Evolutionary conservation across 1,140 invertebrate genomes (phyloP), one percentile per base, ranked within the genome.

Genomic region (Nasonia longicornis): DNA sequence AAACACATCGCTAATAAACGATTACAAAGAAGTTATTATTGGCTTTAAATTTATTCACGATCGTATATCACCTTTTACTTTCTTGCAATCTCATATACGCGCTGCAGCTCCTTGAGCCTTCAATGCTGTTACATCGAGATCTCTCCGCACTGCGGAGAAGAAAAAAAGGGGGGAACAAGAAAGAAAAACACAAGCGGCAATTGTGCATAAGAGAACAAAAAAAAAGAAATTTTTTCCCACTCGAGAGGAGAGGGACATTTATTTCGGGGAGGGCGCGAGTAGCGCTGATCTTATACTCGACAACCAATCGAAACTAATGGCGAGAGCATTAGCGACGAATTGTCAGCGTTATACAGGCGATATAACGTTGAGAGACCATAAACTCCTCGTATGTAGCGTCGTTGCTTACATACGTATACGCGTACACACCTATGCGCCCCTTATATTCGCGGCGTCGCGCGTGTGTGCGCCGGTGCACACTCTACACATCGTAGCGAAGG

Each of bases 341-440:
- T 87, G 87, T 89, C 86, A 89, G 86, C 86, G 85, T 88, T 89
- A 89, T 89, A 88, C 86, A 87, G 86, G 87, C 87, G 86, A 89
- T 90, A 90, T 88, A 89, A 89, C 86, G 87, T 87, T 86, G 88
- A 89, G 87, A 89, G 89, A 87, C 86, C 85, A 89, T 89, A 90
- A 90, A 89, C 87, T 89, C 85, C 84, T 89, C 87, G 88, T 89
- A 88, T 85, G 88, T 85, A 87, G 84, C 83, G 84, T 86, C 86
- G 86, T 85, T 87, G 84, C 85, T 86, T 87, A 87, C 87, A 85
- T 88, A 88, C 82, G 79, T 82, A 83, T 84, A 88, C 82, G 80
- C 80, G 82, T 84, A 84, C 77, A 77, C 76, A 82, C 81, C 76
- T 78, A 66, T 63, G 73, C n/a, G 22, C 26, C 71, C 70, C 71